phyloP scores from a whole-genome alignment of 2,888 invertebrate species.

The Rhagonycha lutea region DNA sequence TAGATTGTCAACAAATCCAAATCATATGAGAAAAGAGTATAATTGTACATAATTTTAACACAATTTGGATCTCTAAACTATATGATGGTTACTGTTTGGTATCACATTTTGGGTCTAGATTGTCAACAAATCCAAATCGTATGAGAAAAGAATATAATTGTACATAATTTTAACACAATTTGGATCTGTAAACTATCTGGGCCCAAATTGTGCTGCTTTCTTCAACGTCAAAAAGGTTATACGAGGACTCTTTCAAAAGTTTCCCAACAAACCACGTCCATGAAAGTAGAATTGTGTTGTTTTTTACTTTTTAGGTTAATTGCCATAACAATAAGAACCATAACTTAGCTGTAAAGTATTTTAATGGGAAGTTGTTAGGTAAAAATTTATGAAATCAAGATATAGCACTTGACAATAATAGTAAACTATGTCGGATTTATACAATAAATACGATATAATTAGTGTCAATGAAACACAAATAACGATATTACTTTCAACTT shows the following conservation, averaged over 20 bases:
- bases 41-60: too few relatives aligned
- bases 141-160: too few relatives aligned
- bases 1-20: too few relatives aligned
- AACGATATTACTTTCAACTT: background rate
- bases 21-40: too few relatives aligned
- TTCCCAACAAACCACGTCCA: background rate
- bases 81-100: too few relatives aligned
- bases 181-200: too few relatives aligned
- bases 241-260: background rate
- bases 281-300: background rate
- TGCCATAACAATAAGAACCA: background rate
- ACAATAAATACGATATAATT: slow-evolving; percentile 1
- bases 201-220: too few relatives aligned
- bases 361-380: background rate
- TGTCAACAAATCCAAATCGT: too few relatives aligned
- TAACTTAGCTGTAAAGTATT: background rate
- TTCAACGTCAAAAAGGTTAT: background rate
- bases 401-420: background rate
- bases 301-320: background rate
- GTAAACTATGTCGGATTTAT: background rate
- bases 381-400: background rate
- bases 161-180: too few relatives aligned
- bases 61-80: too few relatives aligned
- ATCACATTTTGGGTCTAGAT: too few relatives aligned
- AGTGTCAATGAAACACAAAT: slow-evolving; percentile 1